These are phyloP conservation scores for Aptenodytes forsteri DNA, from an alignment of 2,113 vertebrate genomes.

Conservation along the genomic window DNA sequence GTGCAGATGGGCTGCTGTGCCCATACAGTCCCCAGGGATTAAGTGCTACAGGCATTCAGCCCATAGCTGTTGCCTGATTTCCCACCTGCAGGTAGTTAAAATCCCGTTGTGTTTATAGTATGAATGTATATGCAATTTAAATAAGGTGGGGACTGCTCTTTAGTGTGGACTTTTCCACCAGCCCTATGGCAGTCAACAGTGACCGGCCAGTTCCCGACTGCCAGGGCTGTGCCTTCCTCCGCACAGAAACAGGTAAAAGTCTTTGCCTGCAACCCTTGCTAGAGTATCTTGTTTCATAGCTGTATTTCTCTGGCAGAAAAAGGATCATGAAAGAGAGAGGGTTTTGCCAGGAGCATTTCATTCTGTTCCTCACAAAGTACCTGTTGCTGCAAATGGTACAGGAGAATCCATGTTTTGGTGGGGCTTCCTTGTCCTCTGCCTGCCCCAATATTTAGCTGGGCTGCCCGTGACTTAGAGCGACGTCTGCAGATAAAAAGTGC, in stretches of 20 bases:
- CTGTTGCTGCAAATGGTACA: neutral
- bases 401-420: neutral
- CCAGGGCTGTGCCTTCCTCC: neutral
- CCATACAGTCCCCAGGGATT: neutral
- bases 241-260: neutral
- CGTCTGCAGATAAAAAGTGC: neutral
- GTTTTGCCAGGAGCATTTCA: neutral
- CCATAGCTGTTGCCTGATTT: neutral
- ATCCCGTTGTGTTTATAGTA: neutral
- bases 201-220: neutral
- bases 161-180: neutral
- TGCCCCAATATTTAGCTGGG: neutral
- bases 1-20: neutral
- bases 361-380: neutral
- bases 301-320: neutral
- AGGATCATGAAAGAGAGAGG: neutral
- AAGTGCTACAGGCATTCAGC: neutral
- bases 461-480: neutral
- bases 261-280: neutral
- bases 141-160: neutral
- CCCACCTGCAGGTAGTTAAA: neutral
- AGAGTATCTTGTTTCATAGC: neutral
- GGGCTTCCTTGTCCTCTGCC: neutral
- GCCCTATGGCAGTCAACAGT: neutral
- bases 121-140: neutral